Percentiles rank a stretch among this genome's conserved stretches.
Conservation (phyloP, 1,140 invertebrate species). For the Solen grandis region DNA sequence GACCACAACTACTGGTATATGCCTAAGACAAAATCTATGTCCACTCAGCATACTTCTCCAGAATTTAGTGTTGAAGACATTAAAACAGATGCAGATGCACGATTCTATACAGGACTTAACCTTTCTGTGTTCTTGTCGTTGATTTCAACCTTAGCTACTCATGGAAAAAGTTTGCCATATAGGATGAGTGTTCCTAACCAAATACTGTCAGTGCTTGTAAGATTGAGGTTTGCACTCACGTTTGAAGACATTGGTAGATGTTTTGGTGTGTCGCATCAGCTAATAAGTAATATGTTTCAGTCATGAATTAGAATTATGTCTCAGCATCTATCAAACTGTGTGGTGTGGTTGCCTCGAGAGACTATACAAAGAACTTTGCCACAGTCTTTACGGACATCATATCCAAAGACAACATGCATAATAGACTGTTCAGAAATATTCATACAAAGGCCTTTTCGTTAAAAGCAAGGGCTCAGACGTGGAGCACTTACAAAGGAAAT, state of each 20-base stretch:
- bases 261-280: conserved; percentile 20
- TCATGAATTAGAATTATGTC: conserved; percentile 38
- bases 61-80: conserved; percentile 19
- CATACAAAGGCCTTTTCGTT: conserved; percentile 56
- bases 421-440: conserved; percentile 54
- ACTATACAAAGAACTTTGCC: conserved; percentile 32
- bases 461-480: conserved; percentile 42
- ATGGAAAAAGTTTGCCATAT: conserved; percentile 12
- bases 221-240: conserved; percentile 19
- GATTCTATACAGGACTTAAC: conserved; percentile 30
- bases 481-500: conserved; percentile 59
- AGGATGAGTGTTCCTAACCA: conserved; percentile 11
- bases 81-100: neutral
- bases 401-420: conserved; percentile 48
- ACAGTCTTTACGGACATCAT: conserved; percentile 33
- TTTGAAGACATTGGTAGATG: conserved; percentile 33
- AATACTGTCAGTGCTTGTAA: conserved; percentile 17
- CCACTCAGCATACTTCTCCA: conserved; percentile 3
- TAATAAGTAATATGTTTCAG: conserved; percentile 12
- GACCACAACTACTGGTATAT: conserved; percentile 12
- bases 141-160: neutral
- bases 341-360: conserved; percentile 51
- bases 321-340: neutral
- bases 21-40: neutral
- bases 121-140: conserved; percentile 24